phyloP scores from a whole-genome alignment of 35 echinoderm and acorn worm genomes.

The Lytechinus pictus region DNA sequence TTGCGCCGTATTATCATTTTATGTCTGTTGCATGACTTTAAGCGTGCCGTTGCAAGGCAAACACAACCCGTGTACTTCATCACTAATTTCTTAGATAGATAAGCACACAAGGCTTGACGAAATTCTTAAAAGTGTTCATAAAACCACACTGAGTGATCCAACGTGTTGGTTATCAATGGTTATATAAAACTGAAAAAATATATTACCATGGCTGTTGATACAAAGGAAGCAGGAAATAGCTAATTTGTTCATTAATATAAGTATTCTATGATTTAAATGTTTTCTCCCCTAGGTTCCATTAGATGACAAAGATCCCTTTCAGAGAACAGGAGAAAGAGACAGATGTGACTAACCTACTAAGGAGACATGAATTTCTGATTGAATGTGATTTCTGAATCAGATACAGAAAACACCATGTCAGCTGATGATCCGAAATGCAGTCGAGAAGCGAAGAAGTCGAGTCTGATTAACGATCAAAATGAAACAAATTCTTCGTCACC shows the following conservation, averaged over 20 bases:
- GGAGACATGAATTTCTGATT: background rate
- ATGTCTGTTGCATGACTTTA: background rate
- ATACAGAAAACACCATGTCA: background rate
- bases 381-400: background rate
- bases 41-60: background rate
- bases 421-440: background rate
- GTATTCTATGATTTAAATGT: background rate
- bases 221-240: background rate
- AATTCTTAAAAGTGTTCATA: too few species aligned
- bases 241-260: background rate
- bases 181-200: too few species aligned
- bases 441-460: background rate
- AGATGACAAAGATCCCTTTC: background rate
- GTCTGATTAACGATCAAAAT: background rate
- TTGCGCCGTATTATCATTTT: background rate
- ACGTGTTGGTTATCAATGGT: too few species aligned
- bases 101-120: too few species aligned
- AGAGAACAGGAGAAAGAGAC: background rate
- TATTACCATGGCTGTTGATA: too few species aligned
- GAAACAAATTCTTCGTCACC: background rate
- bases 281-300: background rate
- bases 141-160: too few species aligned
- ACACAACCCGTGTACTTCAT: background rate
- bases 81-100: too few species aligned
- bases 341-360: background rate